These are phyloP conservation scores for Diadumene lineata DNA, from an alignment of 92 coral and sea anemone genomes.

Conservation along the genomic window DNA sequence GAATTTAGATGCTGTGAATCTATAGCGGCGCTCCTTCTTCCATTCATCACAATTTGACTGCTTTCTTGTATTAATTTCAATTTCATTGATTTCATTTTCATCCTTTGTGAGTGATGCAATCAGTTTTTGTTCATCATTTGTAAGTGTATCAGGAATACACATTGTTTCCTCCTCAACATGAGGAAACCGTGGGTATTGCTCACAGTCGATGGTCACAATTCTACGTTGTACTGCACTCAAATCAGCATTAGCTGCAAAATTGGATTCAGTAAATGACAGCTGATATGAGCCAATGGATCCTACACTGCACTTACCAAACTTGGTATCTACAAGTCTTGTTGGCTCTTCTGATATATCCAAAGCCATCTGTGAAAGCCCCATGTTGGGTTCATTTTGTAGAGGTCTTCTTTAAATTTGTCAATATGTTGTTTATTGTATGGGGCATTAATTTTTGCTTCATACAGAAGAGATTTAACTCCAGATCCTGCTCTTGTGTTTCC, in stretches of 20 bases:
- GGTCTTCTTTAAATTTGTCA: conserved; percentile 19
- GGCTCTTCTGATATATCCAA: conserved; percentile 15
- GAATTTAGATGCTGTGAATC: conserved; percentile 53
- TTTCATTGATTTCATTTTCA: conserved; percentile 28
- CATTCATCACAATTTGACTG: conserved; percentile 31
- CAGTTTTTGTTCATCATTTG: conserved; percentile 20
- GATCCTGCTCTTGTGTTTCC: too few species aligned
- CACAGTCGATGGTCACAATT: neutral
- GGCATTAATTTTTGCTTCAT: conserved; percentile 49
- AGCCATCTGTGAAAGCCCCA: conserved; percentile 43
- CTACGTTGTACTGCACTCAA: conserved; percentile 16
- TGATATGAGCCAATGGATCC: conserved; percentile 51
- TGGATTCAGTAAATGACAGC: conserved; percentile 37
- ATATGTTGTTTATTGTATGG: conserved; percentile 10
- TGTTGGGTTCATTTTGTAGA: conserved; percentile 47
- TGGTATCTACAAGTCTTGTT: conserved; percentile 30
- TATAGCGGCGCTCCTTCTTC: conserved; percentile 17
- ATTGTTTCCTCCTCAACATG: conserved; percentile 26
- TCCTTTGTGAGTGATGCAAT: neutral
- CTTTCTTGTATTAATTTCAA: conserved; percentile 19
- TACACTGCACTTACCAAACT: conserved; percentile 42
- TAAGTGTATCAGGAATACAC: conserved; percentile 22
- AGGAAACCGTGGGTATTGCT: conserved; percentile 27
- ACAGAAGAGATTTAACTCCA: conserved; percentile 62
- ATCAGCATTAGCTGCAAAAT: conserved; percentile 28